Evolutionary conservation across 1,140 invertebrate genomes (phyloP).

Genomic region (Euura saliciscinereae): DNA sequence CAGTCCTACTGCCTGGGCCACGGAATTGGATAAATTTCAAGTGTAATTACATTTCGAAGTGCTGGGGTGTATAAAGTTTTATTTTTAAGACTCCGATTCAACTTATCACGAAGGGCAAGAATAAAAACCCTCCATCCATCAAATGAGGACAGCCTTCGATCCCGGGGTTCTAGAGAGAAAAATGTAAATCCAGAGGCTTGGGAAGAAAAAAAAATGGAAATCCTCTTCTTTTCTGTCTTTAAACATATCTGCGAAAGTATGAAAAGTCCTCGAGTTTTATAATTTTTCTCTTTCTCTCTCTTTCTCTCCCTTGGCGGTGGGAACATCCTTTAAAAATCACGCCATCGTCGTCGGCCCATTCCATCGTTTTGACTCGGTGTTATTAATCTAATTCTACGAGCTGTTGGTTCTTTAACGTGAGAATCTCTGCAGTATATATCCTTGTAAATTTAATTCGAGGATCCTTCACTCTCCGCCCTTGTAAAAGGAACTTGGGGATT

Average conservation of each 20-base stretch:
- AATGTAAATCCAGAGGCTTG: not conserved
- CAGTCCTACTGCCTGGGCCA: no score
- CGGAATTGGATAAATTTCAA: no score
- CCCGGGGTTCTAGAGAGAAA: not conserved
- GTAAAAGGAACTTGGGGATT: no score
- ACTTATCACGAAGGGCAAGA: not conserved
- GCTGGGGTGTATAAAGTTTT: no score
- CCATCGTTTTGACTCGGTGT: not conserved
- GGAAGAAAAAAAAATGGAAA: not conserved
- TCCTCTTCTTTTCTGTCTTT: not conserved
- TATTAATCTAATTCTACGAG: constrained; percentile 7
- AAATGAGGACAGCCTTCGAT: not conserved
- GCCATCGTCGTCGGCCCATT: not conserved
- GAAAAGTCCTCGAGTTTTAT: not conserved
- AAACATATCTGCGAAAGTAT: not conserved
- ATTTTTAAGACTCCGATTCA: no score
- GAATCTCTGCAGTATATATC: not conserved
- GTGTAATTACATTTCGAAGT: no score
- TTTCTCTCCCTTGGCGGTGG: not conserved
- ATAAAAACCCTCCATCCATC: not conserved
- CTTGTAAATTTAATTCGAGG: constrained; percentile 5
- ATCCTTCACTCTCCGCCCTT: not conserved
- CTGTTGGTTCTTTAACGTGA: constrained; percentile 5
- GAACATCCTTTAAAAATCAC: not conserved
- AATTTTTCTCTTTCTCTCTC: not conserved